Evolutionary conservation across 2,113 vertebrate genomes (phyloP).

Genomic region (Phaethornis superciliosus): DNA sequence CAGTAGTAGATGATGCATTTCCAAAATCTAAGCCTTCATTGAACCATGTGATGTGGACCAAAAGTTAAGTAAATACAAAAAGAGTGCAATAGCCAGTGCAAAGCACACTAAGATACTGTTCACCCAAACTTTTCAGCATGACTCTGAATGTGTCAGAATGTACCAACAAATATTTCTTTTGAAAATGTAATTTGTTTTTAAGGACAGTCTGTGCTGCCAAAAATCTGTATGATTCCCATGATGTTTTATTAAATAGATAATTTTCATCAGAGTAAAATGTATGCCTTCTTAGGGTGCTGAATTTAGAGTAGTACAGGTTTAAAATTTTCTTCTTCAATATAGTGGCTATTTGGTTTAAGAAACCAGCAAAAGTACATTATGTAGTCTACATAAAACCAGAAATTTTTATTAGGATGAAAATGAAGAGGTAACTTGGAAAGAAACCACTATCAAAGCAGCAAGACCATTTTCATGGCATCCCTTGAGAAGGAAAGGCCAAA

Average conservation of each 20-base stretch:
- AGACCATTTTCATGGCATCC: not conserved
- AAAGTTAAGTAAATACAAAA: not conserved
- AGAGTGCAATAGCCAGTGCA: not conserved
- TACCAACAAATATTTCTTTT: not conserved
- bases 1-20: not conserved
- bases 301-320: not conserved
- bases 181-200: slow-evolving; percentile 26
- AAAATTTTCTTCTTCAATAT: not conserved
- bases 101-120: not conserved
- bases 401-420: not conserved
- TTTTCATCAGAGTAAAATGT: not conserved
- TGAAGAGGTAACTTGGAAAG: not conserved
- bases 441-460: not conserved
- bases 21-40: not conserved
- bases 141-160: not conserved
- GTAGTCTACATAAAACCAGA: not conserved
- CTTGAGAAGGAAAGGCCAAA: not conserved
- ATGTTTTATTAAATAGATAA: not conserved
- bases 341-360: not conserved
- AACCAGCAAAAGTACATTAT: not conserved
- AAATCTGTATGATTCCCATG: not conserved
- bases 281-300: not conserved
- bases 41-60: not conserved
- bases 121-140: not conserved
- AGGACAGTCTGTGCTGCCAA: slow-evolving; percentile 7